phyloP scores from a whole-genome alignment of 2,113 vertebrate genomes.

The Crotalus helleri region DNA sequence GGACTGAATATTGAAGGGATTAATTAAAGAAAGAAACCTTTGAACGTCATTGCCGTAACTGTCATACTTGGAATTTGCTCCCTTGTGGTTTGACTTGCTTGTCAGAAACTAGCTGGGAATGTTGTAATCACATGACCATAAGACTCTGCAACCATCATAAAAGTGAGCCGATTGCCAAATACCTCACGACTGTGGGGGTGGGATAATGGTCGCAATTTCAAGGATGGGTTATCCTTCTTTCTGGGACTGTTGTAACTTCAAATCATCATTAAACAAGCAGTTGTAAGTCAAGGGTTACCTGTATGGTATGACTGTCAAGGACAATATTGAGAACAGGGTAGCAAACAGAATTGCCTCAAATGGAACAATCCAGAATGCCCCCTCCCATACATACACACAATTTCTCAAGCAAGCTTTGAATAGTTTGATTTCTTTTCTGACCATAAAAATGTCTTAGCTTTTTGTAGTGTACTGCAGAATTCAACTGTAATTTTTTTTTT shows the following conservation, averaged over 20 bases:
- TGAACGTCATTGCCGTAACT: not conserved
- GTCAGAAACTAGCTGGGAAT: not conserved
- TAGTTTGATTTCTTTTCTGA: not conserved
- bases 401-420: not conserved
- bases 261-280: not conserved
- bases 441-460: not conserved
- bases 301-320: not conserved
- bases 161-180: not conserved
- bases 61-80: not conserved
- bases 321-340: not conserved
- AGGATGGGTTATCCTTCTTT: not conserved
- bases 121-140: not conserved
- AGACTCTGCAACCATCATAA: not conserved
- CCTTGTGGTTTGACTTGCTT: not conserved
- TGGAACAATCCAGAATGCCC: not conserved
- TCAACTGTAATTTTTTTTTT: not conserved
- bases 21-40: not conserved
- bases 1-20: not conserved
- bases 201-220: not conserved
- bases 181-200: not conserved
- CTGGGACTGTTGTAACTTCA: not conserved
- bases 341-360: not conserved
- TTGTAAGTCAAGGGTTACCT: not conserved
- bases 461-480: not conserved
- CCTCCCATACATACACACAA: not conserved